Base-by-base conservation (phyloP, 2,888 invertebrate genomes). In the Trimorus sp. region DNA sequence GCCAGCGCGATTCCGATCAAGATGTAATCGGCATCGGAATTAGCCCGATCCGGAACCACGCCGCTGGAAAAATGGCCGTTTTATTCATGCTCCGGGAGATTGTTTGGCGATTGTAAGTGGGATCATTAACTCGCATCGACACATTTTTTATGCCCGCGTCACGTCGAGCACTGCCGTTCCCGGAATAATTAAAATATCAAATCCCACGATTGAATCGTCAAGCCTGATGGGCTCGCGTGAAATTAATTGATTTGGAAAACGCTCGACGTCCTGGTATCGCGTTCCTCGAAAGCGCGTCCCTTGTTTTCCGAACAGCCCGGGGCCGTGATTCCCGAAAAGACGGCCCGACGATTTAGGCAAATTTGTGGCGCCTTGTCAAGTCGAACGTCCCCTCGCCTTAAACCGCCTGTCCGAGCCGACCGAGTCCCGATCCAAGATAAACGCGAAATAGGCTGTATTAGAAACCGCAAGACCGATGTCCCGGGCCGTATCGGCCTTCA, bases 151-250 rank as follows among this genome's bases (percentile, higher is more conserved):
- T 68, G 40, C 14, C 3, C 26, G 36, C 51, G 37, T 53, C 58
- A 65, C 26, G 53, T 70, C 56, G 38, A 26, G 15, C 14, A 14
- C 51, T 70, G 15, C 3, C 15, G 16, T 65, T 65, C 71, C 45
- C 26, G 16, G 62, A 79, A 79, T 66, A 56, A 79, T 79, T 79
- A 73, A 79, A 79, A 73, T 79, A 79, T 79, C 68, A 73, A 65
- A 14, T 79, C 73, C 56, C 68, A 37, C 54, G 51, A 78, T 78
- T 78, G 66, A 79, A 73, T 73, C 68, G 62, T 79, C 56, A 73
- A 60, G 62, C 60, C 40, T 60, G 48, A 26, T 26, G 73, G 68
- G 73, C 74, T 62, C 62, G 74, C 74, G 74, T 79, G 69, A 74
- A 73, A 69, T 68, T 79, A 71, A 74, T 74, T 73, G 69, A 74